Percentiles rank a stretch among this genome's conserved stretches.
These are phyloP conservation scores for Osmoderma eremita DNA, from an alignment of 2,888 invertebrate genomes.

Conservation along the genomic window DNA sequence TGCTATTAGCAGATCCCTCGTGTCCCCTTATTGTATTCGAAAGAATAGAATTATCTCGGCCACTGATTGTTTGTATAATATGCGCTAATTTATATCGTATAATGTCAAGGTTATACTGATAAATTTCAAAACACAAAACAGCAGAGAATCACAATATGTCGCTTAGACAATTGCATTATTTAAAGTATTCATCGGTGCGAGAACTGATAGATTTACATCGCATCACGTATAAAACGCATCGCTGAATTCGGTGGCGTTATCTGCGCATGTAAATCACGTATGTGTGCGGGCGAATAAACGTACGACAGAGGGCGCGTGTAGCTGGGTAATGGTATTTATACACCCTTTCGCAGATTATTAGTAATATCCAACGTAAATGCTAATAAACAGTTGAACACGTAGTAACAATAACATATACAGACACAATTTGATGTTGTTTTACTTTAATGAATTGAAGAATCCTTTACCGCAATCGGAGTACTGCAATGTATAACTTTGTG, in stretches of 20 bases:
- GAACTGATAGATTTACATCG: conserved; percentile 50
- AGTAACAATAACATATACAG: conserved; percentile 19
- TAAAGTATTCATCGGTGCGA: conserved; percentile 46
- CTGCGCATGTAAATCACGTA: conserved; percentile 50
- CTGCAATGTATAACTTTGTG: too few species aligned
- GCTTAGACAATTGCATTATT: conserved; percentile 44
- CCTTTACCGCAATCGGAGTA: too few species aligned
- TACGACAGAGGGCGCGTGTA: conserved; percentile 41
- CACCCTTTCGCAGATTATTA: conserved; percentile 31
- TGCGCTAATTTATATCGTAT: too few species aligned
- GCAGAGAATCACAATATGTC: conserved; percentile 36
- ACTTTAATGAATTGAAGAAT: conserved; percentile 12
- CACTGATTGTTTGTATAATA: too few species aligned
- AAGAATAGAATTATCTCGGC: too few species aligned
- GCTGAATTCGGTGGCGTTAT: conserved; percentile 53
- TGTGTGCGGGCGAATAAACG: conserved; percentile 14
- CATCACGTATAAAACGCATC: conserved; percentile 53
- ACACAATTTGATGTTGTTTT: conserved; percentile 14
- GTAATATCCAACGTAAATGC: conserved; percentile 13
- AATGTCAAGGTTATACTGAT: neutral
- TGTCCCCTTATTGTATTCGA: too few species aligned
- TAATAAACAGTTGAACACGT: conserved; percentile 16
- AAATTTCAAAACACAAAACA: conserved; percentile 15
- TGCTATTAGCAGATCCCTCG: too few species aligned
- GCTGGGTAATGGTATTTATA: conserved; percentile 35